phyloP scores from a whole-genome alignment of 2,888 invertebrate species.

The Leuctra nigra region DNA sequence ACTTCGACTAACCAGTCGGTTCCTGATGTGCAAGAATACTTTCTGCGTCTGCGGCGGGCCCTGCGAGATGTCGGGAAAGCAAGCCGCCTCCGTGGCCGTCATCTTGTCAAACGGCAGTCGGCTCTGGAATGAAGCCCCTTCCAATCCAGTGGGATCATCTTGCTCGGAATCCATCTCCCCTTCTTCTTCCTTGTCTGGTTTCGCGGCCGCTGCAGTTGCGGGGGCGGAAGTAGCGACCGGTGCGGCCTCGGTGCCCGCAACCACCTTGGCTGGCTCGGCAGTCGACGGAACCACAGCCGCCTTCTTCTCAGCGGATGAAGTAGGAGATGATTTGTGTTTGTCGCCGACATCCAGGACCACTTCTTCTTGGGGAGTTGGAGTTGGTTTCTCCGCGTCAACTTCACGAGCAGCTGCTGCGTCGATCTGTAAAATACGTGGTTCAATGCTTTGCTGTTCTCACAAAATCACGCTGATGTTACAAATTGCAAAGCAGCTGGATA shows the following conservation, averaged over 20 bases:
- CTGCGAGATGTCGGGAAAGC: slow-evolving; percentile 86
- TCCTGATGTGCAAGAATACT: slow-evolving; percentile 86
- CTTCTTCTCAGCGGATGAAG: slow-evolving; percentile 39
- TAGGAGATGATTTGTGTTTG: slow-evolving; percentile 49
- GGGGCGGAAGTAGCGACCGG: slow-evolving; percentile 11
- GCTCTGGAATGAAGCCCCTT: slow-evolving; percentile 92
- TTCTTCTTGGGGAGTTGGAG: slow-evolving; percentile 47
- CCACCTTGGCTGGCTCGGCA: slow-evolving; percentile 52
- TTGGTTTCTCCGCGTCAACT: slow-evolving; percentile 54
- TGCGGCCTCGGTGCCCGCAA: slow-evolving; percentile 19
- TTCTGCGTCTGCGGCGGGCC: slow-evolving; percentile 75
- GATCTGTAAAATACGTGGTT: slow-evolving; percentile 41
- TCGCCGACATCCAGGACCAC: slow-evolving; percentile 53
- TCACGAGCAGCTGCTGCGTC: slow-evolving; percentile 52
- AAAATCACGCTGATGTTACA: no score
- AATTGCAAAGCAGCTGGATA: no score
- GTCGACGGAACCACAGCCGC: slow-evolving; percentile 44
- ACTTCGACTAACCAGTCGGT: slow-evolving; percentile 66
- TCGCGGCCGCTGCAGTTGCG: slow-evolving; percentile 21
- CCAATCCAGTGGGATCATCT: slow-evolving; percentile 58
- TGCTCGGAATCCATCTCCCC: slow-evolving; percentile 45
- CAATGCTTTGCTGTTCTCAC: no score
- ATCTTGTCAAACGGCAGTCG: slow-evolving; percentile 90
- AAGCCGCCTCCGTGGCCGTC: slow-evolving; percentile 87
- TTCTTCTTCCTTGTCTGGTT: slow-evolving; percentile 37